These are phyloP conservation scores for Rhabdomys dilectus DNA, from an alignment of 2,113 vertebrate genomes.

Conservation along the genomic window DNA sequence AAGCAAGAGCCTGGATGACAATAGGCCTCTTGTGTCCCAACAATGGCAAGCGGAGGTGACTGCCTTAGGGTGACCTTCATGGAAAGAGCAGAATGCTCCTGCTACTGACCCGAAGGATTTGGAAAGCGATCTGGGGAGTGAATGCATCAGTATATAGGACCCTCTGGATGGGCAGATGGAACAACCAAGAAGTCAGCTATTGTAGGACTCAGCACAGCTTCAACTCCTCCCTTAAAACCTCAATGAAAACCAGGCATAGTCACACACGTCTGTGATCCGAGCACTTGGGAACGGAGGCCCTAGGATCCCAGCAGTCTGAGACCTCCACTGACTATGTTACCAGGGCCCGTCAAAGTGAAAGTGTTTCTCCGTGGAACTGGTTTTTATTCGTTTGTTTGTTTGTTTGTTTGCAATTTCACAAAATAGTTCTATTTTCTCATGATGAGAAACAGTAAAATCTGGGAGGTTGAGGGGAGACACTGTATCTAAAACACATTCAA, in stretches of 20 bases:
- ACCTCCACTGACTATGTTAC: background rate
- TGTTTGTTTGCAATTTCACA: background rate
- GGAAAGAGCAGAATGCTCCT: background rate
- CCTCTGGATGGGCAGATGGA: background rate
- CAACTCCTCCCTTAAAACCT: background rate
- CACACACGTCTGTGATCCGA: background rate
- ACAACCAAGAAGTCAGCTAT: background rate
- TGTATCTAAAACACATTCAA: constrained; percentile 26
- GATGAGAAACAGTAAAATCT: background rate
- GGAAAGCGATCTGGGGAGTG: background rate
- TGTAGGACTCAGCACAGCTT: background rate
- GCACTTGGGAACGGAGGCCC: background rate
- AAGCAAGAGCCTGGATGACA: background rate
- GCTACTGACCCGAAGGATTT: background rate
- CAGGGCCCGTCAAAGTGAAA: too few relatives aligned
- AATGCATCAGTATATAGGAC: fast-evolving
- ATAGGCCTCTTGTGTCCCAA: background rate
- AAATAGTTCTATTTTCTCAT: background rate
- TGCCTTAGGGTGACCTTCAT: background rate
- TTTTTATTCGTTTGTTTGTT: background rate
- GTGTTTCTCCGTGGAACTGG: background rate
- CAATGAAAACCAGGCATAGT: background rate
- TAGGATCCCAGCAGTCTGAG: background rate
- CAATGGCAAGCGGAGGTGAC: background rate
- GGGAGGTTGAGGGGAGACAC: background rate